Base-by-base conservation (phyloP, 2,888 invertebrate genomes). In the Linnaemya tessellans region DNA sequence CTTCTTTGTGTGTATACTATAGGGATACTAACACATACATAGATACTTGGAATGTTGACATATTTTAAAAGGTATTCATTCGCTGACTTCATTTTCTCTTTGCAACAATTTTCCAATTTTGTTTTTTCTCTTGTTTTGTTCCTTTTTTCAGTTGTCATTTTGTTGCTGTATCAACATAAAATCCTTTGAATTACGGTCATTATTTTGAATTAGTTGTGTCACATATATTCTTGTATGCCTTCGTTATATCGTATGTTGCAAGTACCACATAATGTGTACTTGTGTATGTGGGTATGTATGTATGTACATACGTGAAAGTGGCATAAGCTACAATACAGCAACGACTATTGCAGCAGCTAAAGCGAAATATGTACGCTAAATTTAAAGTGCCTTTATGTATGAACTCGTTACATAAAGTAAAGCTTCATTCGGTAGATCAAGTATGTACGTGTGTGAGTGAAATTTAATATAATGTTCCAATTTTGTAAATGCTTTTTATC, bases 111-210 rank as follows among this genome's bases (percentile, higher is more conserved):
- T 83, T 62, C 38, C 49, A 62, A 20, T 49, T 62, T 67, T 75
- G 64, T 30, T 30, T 25, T 65, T 30, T 9, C 11, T 10, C 9
- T 41, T 41, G 38, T 41, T 10, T 41, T 3, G n/a, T n/a, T 51
- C 38, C 25, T 25, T 65, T 79, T 68, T 79, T 15, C 64, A 77
- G 77, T 67, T 84, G 75, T 73, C 77, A 77, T 71, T 84, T 77
- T 71, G 70, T 77, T 71, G 75, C 65, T 77, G 77, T 77, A 71
- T 73, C 71, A 67, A 67, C 77, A 84, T 80, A 84, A 84, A 84
- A 84, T 84, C 77, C 80, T 84, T 84, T 84, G 80, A 84, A 84
- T 84, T 84, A 84, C 75, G 84, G 80, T 77, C 84, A 84, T 84
- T 84, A 84, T 84, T 84, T 84, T 84, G 84, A 84, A 84, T 84